Conservation (phyloP, 2,113 vertebrate genomes). For the Proteles cristata region DNA sequence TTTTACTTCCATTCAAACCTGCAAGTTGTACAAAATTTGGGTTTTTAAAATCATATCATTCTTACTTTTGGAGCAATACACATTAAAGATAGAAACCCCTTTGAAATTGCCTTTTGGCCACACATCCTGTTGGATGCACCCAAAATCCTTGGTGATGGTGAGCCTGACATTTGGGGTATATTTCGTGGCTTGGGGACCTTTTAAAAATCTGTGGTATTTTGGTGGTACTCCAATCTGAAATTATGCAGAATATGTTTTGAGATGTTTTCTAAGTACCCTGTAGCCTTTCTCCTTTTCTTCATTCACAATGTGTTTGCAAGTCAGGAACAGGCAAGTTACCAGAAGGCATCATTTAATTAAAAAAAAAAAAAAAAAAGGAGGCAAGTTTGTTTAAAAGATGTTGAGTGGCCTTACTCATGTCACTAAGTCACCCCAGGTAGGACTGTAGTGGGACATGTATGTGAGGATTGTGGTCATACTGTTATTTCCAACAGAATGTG, state of each 20-base stretch:
- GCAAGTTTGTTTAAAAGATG: not conserved
- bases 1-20: not conserved
- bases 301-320: not conserved
- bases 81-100: not conserved
- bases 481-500: not conserved
- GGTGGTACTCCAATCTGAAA: not conserved
- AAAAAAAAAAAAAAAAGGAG: not conserved
- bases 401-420: not conserved
- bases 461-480: not conserved
- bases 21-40: not conserved
- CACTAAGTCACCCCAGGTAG: not conserved
- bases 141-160: not conserved
- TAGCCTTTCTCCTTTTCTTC: not conserved
- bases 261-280: not conserved
- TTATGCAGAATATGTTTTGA: not conserved
- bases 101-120: not conserved
- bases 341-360: not conserved
- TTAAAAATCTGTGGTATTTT: not conserved
- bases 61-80: slow-evolving; percentile 15
- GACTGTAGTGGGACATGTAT: not conserved
- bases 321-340: not conserved
- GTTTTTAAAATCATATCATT: not conserved
- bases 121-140: not conserved
- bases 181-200: not conserved
- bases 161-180: not conserved